Percentiles rank a stretch among this genome's conserved stretches.
phyloP scores from a whole-genome alignment of 2,888 invertebrate genomes.

The Agonopterix alstromeriana region DNA sequence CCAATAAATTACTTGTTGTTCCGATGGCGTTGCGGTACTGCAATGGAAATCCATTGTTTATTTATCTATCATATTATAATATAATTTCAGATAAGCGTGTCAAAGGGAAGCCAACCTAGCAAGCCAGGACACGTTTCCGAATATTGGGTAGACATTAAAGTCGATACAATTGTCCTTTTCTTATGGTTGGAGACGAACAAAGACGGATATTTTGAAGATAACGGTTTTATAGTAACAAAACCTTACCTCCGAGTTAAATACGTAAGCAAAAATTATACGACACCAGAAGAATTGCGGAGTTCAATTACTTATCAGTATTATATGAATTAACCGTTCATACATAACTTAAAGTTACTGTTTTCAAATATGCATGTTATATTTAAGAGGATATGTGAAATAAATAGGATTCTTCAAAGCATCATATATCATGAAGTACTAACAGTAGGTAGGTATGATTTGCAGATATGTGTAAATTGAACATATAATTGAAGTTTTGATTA shows the following conservation, averaged over 20 bases:
- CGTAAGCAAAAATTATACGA: constrained; percentile 23
- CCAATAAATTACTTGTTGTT: no score
- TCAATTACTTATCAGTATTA: constrained; percentile 53
- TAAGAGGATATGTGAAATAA: no score
- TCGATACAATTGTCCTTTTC: constrained; percentile 56
- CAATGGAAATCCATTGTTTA: no score
- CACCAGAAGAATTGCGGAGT: constrained; percentile 28
- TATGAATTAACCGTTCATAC: constrained; percentile 21
- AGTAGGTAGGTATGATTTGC: no score
- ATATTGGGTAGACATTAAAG: constrained; percentile 24
- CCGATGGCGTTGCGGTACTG: no score
- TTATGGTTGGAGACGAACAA: constrained; percentile 80
- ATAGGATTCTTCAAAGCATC: no score
- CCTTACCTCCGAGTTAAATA: constrained; percentile 28
- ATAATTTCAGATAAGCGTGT: constrained; percentile 42
- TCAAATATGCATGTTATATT: no score
- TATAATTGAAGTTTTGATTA: no score
- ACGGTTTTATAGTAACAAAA: constrained; percentile 80
- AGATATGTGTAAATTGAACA: no score
- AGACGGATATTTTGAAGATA: constrained; percentile 83
- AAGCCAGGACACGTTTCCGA: background rate
- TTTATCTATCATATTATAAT: no score
- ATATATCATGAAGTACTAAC: no score
- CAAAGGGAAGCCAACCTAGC: constrained; percentile 12
- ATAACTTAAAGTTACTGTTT: no score